Conservation (phyloP, 1,140 invertebrate genomes). For the Limonius californicus region DNA sequence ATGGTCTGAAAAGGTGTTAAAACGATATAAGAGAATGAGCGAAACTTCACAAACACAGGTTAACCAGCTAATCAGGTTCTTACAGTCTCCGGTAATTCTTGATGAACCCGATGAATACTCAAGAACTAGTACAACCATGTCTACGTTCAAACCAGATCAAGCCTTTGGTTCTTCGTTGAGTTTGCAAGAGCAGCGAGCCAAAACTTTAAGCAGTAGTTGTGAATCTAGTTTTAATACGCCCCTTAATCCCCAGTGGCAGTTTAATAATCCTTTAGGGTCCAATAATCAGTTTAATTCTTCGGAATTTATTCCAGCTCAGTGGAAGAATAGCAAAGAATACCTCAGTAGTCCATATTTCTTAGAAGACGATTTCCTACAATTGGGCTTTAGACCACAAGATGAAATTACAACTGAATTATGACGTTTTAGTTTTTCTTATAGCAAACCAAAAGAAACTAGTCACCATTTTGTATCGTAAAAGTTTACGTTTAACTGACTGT, state of each 20-base stretch:
- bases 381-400: slow-evolving; percentile 71
- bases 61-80: slow-evolving; percentile 62
- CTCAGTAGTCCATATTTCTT: slow-evolving; percentile 57
- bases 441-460: slow-evolving; percentile 22
- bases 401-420: slow-evolving; percentile 75
- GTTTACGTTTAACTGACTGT: background rate
- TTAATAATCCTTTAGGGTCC: slow-evolving; percentile 48
- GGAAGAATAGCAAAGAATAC: slow-evolving; percentile 46
- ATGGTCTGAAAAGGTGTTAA: slow-evolving; percentile 69
- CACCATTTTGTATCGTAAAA: slow-evolving; percentile 12
- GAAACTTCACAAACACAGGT: slow-evolving; percentile 51
- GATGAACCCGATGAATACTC: slow-evolving; percentile 31
- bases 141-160: slow-evolving; percentile 54
- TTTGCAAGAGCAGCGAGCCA: slow-evolving; percentile 47
- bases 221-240: slow-evolving; percentile 45
- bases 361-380: slow-evolving; percentile 68
- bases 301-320: slow-evolving; percentile 55
- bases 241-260: slow-evolving; percentile 57
- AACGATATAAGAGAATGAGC: slow-evolving; percentile 65
- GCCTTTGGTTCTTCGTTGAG: slow-evolving; percentile 49
- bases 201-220: slow-evolving; percentile 39
- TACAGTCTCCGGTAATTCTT: slow-evolving; percentile 53
- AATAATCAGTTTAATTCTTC: slow-evolving; percentile 49
- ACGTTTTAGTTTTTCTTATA: slow-evolving; percentile 29
- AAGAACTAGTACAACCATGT: slow-evolving; percentile 45